Base-by-base conservation (phyloP, 1,140 invertebrate genomes). In the Bombus waltoni region DNA sequence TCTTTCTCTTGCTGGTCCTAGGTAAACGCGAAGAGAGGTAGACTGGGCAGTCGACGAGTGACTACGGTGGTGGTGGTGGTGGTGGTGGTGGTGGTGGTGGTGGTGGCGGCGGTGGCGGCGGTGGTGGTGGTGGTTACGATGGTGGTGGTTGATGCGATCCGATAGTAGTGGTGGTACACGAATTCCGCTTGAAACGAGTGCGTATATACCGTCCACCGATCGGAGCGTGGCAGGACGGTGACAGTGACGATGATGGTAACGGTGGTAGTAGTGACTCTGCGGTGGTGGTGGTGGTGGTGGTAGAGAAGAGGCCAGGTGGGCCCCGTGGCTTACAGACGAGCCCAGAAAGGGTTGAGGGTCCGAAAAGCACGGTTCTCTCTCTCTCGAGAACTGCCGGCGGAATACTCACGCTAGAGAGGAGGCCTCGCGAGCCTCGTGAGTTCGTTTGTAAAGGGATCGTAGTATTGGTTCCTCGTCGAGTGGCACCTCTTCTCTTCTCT, bases 21-120 rank as follows among this genome's bases (percentile, higher is more conserved):
- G 92, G 92, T 93, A 88, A 89, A 88, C 91, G 86, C 68, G 71
- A 85, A 93, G 91, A 91, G 90, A 91, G 90, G 88, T 84, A 89
- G 78, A 83, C 65, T 53, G 79, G 85, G 59, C 81, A 77, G 82
- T 81, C 77, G 72, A 71, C 77, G 84, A 83, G 91, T 87, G 87
- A 88, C 82, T 88, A 86, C 65, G 72, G 68, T 62, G 75, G 85
- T 71, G 70, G 76, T 38, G 78, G 59, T 75, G 83, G 81, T 87
- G 87, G 89, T 87, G 79, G 83, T 80, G 65, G 68, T 57, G 70
- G 57, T 44, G 78, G 68, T 77, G 28, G 59, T 72, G 42, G 35
- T 40, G 57, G 53, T n/a, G 53, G 53, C 22, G 74, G 71, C 47
- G 70, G 85, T 65, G 65, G 72, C 22, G 62, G 59, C 68, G 78